A percentile compares a stretch with the other conserved stretches of the same genome.
phyloP scores from a whole-genome alignment of 2,888 invertebrate genomes.

The Clusia tigrina region DNA sequence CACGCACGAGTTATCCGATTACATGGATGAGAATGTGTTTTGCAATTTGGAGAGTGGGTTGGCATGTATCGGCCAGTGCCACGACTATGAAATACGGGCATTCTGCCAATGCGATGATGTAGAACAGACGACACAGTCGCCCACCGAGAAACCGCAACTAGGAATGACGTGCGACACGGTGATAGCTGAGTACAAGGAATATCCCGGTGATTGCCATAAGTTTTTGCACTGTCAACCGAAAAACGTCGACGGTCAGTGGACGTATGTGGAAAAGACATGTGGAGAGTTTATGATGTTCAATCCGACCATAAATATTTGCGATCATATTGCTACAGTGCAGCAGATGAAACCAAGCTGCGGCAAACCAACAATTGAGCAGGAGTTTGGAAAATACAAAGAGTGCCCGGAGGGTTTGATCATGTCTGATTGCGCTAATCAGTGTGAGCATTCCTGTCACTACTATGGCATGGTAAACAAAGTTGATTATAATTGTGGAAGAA shows the following conservation, averaged over 20 bases:
- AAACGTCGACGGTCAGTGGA: slow-evolving; percentile 57
- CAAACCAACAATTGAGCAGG: slow-evolving; percentile 26
- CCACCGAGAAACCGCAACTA: slow-evolving; percentile 49
- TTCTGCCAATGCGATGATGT: slow-evolving; percentile 70
- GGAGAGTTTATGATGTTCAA: slow-evolving; percentile 73
- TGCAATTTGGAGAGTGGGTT: slow-evolving; percentile 80
- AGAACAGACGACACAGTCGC: slow-evolving; percentile 31
- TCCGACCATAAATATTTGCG: slow-evolving; percentile 71
- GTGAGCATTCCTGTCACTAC: slow-evolving; percentile 75
- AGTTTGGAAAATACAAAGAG: slow-evolving; percentile 30
- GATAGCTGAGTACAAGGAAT: slow-evolving; percentile 68
- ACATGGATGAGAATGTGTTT: slow-evolving; percentile 77
- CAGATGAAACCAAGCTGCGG: slow-evolving; percentile 71
- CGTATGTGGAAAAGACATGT: slow-evolving; percentile 73
- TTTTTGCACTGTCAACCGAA: slow-evolving; percentile 75
- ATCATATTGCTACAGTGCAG: slow-evolving; percentile 71
- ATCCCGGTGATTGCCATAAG: slow-evolving; percentile 72
- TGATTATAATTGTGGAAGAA: too few relatives aligned
- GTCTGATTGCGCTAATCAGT: slow-evolving; percentile 76
- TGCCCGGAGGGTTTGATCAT: slow-evolving; percentile 67
- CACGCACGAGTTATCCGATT: slow-evolving; percentile 71
- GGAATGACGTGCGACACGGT: slow-evolving; percentile 60
- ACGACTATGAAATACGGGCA: slow-evolving; percentile 85
- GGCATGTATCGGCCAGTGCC: slow-evolving; percentile 73
- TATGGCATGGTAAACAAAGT: slow-evolving; percentile 68